Evolutionary conservation across 1,140 invertebrate genomes (phyloP), one percentile per base, ranked within the genome.

Genomic region (Nebria ingens): DNA sequence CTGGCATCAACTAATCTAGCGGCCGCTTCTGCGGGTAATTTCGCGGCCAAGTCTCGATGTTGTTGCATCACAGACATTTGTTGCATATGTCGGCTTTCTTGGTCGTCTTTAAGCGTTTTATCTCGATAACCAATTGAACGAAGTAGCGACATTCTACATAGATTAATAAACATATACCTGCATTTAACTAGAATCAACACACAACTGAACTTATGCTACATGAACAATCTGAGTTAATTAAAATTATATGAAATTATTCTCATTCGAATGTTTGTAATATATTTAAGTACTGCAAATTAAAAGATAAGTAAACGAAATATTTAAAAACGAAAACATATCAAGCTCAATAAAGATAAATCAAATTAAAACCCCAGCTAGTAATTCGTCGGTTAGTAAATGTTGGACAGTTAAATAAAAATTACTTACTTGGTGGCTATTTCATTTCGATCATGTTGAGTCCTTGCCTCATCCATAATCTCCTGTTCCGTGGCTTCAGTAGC

Each of bases 51-150:
- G 63, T 86, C 84, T 58, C 79, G 78, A 60, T 77, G 75, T 42
- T 69, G 66, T 19, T 84, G 79, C 60, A 88, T 69, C 53, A 87
- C 72, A 2, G 83, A 76, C 79, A 88, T 79, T 72, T 87, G 84
- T 55, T 86, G 78, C 2, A 71, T 70, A 61, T 86, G 78, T n/a
- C 87, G 77, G 59, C 79, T 70, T 58, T 88, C 83, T 60, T 85
- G 80, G 61, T 89, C 87, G 53, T 87, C 82, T 23, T 81, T 78
- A 57, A 90, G 71, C 40, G 76, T 76, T 59, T 87, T 81, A 67
- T 89, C 86, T 55, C 76, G 77, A 64, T 89, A 85, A 59, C 78
- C 80, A 56, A 88, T 78, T 52, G 74, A 80, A 60, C 84, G 85
- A 56, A 90, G 70, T 70, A 89, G 82, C 2, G 83, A 81, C 60